Conservation (phyloP, 1,140 invertebrate genomes). For the Adelges cooleyi region DNA sequence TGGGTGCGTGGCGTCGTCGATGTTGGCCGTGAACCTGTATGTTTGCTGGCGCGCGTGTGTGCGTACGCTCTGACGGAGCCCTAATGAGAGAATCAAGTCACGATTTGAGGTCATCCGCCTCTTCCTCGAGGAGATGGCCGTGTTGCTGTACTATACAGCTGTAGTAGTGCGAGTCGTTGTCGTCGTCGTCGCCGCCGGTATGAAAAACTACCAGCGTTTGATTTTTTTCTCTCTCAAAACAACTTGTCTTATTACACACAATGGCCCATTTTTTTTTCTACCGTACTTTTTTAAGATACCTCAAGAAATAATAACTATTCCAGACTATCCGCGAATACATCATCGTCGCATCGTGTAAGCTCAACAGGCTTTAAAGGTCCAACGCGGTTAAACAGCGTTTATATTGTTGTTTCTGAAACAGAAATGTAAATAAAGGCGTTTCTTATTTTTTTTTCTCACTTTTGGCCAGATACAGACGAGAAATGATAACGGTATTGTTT, state of each 20-base stretch:
- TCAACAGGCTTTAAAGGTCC: no score
- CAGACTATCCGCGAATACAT: no score
- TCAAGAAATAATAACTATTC: no score
- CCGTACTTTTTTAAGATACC: no score
- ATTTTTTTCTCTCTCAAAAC: not conserved
- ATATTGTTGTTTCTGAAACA: no score
- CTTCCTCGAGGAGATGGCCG: slow-evolving; percentile 2
- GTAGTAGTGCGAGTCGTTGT: not conserved
- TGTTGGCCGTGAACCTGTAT: slow-evolving; percentile 25
- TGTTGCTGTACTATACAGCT: not conserved
- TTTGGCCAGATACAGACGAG: no score
- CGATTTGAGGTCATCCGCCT: slow-evolving; percentile 28
- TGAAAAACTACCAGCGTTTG: not conserved
- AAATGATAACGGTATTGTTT: no score
- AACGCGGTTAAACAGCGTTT: no score
- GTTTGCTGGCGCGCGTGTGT: not conserved
- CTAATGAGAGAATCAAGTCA: slow-evolving; percentile 28
- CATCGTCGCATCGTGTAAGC: no score
- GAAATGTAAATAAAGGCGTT: no score
- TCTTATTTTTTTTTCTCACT: no score
- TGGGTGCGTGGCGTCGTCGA: not conserved
- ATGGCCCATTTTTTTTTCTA: not conserved
- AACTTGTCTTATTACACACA: not conserved
- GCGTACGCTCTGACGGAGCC: not conserved
- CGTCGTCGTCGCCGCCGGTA: no score